Conservation (phyloP, 2,888 invertebrate species). For the Pterostichus madidus region DNA sequence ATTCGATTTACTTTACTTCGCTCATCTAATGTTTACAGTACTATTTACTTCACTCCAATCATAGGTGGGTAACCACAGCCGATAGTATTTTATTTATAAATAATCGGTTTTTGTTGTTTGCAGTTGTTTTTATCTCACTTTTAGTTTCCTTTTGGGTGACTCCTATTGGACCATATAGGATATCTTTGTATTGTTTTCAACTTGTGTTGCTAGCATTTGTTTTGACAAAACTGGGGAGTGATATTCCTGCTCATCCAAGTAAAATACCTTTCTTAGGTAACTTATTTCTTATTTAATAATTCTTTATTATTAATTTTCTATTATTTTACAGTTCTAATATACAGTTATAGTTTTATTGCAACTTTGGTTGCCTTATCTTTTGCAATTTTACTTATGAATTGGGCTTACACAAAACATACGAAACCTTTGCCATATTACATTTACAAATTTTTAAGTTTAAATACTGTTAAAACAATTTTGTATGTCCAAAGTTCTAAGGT, state of each 20-base stretch:
- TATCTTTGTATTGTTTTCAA: conserved; percentile 73
- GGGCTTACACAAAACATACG: conserved; percentile 72
- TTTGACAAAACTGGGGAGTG: conserved; percentile 71
- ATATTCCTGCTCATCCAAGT: conserved; percentile 73
- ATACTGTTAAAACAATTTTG: conserved; percentile 71
- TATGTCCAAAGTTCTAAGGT: conserved; percentile 73
- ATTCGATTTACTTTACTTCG: conserved; percentile 72
- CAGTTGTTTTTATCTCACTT: conserved; percentile 73
- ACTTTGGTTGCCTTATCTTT: conserved; percentile 72
- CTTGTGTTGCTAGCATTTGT: conserved; percentile 72
- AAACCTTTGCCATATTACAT: conserved; percentile 71
- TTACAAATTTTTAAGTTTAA: conserved; percentile 71
- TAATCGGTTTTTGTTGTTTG: too few species aligned
- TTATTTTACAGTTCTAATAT: conserved; percentile 72
- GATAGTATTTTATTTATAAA: too few species aligned
- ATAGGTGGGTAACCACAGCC: conserved; percentile 71
- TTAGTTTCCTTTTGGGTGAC: conserved; percentile 75
- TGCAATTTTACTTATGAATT: conserved; percentile 73
- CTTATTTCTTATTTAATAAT: neutral
- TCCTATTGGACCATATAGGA: conserved; percentile 73
- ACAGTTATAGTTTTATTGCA: conserved; percentile 72
- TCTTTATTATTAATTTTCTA: conserved; percentile 16
- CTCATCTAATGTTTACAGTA: conserved; percentile 71
- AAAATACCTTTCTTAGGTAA: conserved; percentile 74
- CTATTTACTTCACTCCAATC: conserved; percentile 73